A percentile compares a stretch with the other conserved stretches of the same genome.
Evolutionary conservation across 2,113 vertebrate species (phyloP).

Genomic region (Cephalopterus ornatus): DNA sequence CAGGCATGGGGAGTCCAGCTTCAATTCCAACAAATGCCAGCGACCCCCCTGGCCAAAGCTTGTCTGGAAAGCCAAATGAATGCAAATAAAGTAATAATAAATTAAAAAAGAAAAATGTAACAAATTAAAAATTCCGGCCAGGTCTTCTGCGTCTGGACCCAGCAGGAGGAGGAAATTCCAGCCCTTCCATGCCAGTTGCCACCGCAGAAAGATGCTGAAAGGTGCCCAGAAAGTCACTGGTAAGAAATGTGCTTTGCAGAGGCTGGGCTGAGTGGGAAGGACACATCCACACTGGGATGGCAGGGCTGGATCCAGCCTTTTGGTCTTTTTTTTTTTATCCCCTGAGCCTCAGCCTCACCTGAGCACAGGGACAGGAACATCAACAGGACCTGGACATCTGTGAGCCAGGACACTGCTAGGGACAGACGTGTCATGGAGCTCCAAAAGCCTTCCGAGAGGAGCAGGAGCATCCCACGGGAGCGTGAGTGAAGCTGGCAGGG

Average conservation of each 20-base stretch:
- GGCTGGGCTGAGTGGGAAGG: neutral
- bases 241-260: neutral
- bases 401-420: neutral
- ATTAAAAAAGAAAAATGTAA: neutral
- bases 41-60: fast-evolving
- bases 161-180: conserved; percentile 4
- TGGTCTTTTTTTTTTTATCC: neutral
- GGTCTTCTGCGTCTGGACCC: neutral
- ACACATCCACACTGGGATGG: fast-evolving
- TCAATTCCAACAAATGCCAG: neutral
- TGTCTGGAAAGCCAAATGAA: neutral
- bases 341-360: neutral
- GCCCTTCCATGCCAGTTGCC: neutral
- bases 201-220: neutral
- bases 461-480: neutral
- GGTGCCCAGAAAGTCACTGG: neutral
- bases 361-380: neutral
- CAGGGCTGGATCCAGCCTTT: neutral
- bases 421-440: neutral
- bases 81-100: neutral
- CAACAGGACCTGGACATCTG: neutral
- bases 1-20: neutral
- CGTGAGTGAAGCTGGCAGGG: neutral
- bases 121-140: neutral
- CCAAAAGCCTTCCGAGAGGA: neutral